Percentiles rank a stretch among this genome's conserved stretches.
Conservation (phyloP, 2,113 vertebrate genomes). For the Dasypus novemcinctus region DNA sequence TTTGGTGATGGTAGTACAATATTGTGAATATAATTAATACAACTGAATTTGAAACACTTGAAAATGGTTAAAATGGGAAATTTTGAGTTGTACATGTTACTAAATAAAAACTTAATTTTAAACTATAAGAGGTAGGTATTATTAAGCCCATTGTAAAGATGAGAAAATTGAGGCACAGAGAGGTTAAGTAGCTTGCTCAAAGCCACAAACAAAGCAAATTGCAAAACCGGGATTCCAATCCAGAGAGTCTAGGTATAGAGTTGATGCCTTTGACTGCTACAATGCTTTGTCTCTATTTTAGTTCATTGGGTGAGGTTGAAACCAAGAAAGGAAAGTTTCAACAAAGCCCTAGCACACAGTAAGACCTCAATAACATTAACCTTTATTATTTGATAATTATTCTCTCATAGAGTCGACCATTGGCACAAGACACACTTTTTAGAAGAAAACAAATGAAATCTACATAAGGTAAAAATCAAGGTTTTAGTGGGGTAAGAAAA, state of each 20-base stretch:
- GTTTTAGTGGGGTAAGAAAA: slow-evolving; percentile 1
- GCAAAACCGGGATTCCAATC: not conserved
- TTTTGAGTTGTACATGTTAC: no score
- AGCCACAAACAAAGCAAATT: not conserved
- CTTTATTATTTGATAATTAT: not conserved
- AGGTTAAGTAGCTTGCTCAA: not conserved
- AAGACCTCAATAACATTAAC: slow-evolving; percentile 3
- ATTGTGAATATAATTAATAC: no score
- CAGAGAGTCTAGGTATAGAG: not conserved
- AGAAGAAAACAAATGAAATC: slow-evolving; percentile 37
- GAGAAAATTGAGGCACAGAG: not conserved
- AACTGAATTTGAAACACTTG: no score
- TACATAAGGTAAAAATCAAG: slow-evolving; percentile 10
- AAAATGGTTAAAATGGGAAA: no score
- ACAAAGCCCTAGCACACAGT: not conserved
- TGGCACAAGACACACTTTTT: not conserved
- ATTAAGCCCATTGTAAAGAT: not conserved
- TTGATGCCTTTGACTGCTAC: not conserved
- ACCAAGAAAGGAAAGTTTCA: not conserved
- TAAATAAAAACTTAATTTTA: no score
- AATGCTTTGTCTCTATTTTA: not conserved
- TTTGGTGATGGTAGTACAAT: no score
- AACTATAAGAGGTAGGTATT: not conserved
- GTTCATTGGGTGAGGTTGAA: not conserved
- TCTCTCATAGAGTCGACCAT: not conserved